A percentile compares a stretch with the other conserved stretches of the same genome.
These are phyloP conservation scores for Zele albiditarsus DNA, from an alignment of 2,888 invertebrate genomes.

Conservation along the genomic window DNA sequence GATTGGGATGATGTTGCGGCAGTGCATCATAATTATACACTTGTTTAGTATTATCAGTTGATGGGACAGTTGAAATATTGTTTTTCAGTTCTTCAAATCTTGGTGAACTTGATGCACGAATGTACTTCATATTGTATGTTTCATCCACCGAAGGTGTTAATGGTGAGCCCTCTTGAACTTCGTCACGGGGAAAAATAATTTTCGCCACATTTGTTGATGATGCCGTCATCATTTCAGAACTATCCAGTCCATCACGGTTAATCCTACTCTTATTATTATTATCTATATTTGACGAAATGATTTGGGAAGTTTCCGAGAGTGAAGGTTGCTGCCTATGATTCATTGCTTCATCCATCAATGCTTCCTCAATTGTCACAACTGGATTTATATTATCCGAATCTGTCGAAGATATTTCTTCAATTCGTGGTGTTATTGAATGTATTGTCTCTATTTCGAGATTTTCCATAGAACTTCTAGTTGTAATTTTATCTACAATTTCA, in stretches of 20 bases:
- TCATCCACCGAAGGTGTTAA: slow-evolving; percentile 6
- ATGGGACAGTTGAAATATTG: slow-evolving; percentile 12
- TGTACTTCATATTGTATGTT: slow-evolving; percentile 24
- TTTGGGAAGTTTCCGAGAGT: not conserved
- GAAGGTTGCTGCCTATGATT: not conserved
- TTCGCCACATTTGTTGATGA: slow-evolving; percentile 49
- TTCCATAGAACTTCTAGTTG: not conserved
- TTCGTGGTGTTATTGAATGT: slow-evolving; percentile 1
- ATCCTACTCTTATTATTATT: not conserved
- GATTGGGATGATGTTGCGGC: slow-evolving; percentile 24
- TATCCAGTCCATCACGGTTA: slow-evolving; percentile 32
- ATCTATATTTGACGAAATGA: not conserved
- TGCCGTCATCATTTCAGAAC: slow-evolving; percentile 48
- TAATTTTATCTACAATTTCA: not conserved
- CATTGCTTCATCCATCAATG: not conserved
- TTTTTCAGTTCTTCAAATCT: slow-evolving; percentile 16
- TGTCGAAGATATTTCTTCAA: slow-evolving; percentile 13
- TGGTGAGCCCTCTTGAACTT: not conserved
- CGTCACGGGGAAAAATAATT: slow-evolving; percentile 31
- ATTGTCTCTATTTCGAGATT: not conserved
- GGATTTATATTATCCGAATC: slow-evolving; percentile 20
- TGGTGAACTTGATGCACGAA: slow-evolving; percentile 16
- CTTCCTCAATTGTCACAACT: slow-evolving; percentile 30
- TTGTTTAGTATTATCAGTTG: slow-evolving; percentile 11
- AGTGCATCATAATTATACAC: slow-evolving; percentile 42